phyloP scores from a whole-genome alignment of 2,113 vertebrate species.

The Apus apus region DNA sequence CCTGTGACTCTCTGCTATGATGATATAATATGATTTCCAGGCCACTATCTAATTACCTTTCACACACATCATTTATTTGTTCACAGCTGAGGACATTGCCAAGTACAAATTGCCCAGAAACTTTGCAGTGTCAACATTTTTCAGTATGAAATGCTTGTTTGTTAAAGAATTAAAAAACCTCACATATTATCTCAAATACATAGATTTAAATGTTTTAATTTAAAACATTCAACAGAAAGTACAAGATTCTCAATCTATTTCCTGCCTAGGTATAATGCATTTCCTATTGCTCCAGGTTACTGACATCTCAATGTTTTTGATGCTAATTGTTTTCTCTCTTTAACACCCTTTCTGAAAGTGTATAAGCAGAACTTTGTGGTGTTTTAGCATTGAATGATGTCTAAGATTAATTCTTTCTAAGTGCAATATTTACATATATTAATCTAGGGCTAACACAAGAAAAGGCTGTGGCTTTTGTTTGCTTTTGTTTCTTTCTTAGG shows the following conservation, averaged over 20 bases:
- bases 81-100: background rate
- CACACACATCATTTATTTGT: slow-evolving; percentile 8
- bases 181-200: background rate
- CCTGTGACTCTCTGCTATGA: background rate
- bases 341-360: background rate
- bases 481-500: background rate
- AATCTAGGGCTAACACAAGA: background rate
- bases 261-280: background rate
- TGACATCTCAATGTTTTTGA: background rate
- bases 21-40: slow-evolving; percentile 8
- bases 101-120: background rate
- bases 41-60: background rate
- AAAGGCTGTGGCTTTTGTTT: rapidly evolving
- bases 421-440: background rate
- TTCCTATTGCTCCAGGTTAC: background rate
- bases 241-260: background rate
- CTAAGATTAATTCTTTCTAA: background rate
- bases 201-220: background rate
- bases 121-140: background rate
- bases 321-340: background rate
- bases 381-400: background rate
- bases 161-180: rapidly evolving
- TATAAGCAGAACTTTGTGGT: background rate
- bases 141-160: background rate
- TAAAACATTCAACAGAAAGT: background rate